Evolutionary conservation across 2,113 vertebrate species (phyloP), one percentile per base, ranked within the genome.

Genomic region (Pachyramphus minor): DNA sequence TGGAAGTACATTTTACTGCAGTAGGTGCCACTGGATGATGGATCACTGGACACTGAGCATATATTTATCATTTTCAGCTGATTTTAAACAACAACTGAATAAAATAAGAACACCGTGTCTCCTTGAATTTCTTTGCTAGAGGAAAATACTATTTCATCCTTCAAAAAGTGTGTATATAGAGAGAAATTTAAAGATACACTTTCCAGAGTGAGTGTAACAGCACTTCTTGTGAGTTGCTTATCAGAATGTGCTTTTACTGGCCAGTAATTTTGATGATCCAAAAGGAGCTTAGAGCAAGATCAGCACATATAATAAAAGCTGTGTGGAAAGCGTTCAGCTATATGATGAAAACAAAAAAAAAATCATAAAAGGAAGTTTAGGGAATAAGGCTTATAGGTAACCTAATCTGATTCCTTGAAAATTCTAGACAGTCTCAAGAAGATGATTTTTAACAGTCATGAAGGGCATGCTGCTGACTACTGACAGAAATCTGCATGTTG

Each of bases 1-100:
- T 55, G 74, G 68, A 92, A 90, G 75, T 60, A 63, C 33, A 71
- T 94, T 93, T 95, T 87, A 60, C 80, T 79, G 74, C 71, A 58
- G 27, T 67, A 66, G 59, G 56, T 87, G 67, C 37, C 73, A 69
- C 68, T 42, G 69, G 23, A 75, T 96, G 73, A 93, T 84, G 83
- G 69, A 96, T 90, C 17, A 60, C 73, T 62, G 68, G 66, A 87
- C 59, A 62, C 53, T 31, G 42, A 82, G 76, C 2, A 1, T 64
- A n/a, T 82, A 85, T 95, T 92, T 87, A 84, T 92, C 74, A 84
- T 95, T 84, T 93, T 83, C 90, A 89, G 60, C 21, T 55, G 69
- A 88, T 94, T 87, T 95, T 73, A 52, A 84, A 90, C 53, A 95
- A 88, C 39, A 92, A 63, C 60, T 30, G 73, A 93, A 85, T 66